A percentile compares a stretch with the other conserved stretches of the same genome.
These are phyloP conservation scores for Paramormyrops hopkinsi DNA, from an alignment of 2,797 vertebrate species.

Conservation along the genomic window DNA sequence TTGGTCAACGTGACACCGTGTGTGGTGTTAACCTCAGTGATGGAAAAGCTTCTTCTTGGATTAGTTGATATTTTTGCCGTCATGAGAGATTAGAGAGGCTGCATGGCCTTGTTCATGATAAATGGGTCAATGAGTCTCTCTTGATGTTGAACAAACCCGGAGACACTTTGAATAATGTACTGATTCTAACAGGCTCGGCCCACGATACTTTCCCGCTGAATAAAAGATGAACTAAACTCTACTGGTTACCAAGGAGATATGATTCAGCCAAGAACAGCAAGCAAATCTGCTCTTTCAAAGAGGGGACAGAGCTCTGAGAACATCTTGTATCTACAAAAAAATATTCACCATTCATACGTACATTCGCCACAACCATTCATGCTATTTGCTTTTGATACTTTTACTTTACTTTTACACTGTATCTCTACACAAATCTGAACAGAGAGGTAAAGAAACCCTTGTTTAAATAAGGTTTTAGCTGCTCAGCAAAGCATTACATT, in stretches of 20 bases:
- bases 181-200: constrained; percentile 12
- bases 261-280: constrained; percentile 16
- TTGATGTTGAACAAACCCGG: constrained; percentile 3
- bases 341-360: background rate
- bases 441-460: background rate
- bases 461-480: background rate
- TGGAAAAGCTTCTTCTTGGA: background rate
- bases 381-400: background rate
- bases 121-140: constrained; percentile 14
- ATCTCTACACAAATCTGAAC: background rate
- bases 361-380: background rate
- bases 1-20: background rate
- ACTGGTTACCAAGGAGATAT: constrained; percentile 25
- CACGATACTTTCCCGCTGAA: background rate
- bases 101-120: constrained; percentile 1
- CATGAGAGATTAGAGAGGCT: constrained; percentile 1
- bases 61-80: constrained; percentile 5
- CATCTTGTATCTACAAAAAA: background rate
- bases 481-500: background rate
- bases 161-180: constrained; percentile 20
- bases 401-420: background rate
- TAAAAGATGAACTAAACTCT: constrained; percentile 10
- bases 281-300: background rate
- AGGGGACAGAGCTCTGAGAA: background rate
- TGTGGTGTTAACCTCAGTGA: background rate